phyloP scores from a whole-genome alignment of 2,797 vertebrate species.

The Sternarchorhynchus goeldii region DNA sequence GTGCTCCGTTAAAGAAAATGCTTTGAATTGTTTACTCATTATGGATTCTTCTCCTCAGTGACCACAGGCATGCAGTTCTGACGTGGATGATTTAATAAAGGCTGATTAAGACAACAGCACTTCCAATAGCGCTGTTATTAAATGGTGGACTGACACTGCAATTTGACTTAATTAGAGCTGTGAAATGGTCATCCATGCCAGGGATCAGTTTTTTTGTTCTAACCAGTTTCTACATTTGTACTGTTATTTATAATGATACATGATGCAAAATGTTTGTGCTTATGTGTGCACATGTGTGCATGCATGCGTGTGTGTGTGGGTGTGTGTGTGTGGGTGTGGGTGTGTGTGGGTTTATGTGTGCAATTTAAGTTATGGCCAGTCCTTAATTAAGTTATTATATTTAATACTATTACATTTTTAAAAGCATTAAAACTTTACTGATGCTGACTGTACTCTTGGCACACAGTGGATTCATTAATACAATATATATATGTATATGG shows the following conservation, averaged over 20 bases:
- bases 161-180: constrained; percentile 27
- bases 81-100: constrained; percentile 15
- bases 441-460: no score
- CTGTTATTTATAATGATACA: constrained; percentile 18
- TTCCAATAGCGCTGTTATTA: constrained; percentile 11
- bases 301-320: not conserved
- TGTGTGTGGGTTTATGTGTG: constrained; percentile 14
- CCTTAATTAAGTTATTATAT: not conserved
- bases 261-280: not conserved
- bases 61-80: constrained; percentile 6
- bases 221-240: constrained; percentile 2
- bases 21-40: constrained; percentile 1
- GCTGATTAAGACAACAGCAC: constrained; percentile 20
- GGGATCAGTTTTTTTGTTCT: not conserved
- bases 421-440: no score
- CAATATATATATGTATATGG: no score
- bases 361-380: not conserved
- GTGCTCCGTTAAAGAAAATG: not conserved
- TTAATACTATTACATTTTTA: not conserved
- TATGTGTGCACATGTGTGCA: not conserved
- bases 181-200: constrained; percentile 24
- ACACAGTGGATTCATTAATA: no score
- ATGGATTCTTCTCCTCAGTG: constrained; percentile 19
- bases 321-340: not conserved
- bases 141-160: constrained; percentile 13